Base-by-base conservation (phyloP, 2,888 invertebrate species). In the Ariolimax columbianus region DNA sequence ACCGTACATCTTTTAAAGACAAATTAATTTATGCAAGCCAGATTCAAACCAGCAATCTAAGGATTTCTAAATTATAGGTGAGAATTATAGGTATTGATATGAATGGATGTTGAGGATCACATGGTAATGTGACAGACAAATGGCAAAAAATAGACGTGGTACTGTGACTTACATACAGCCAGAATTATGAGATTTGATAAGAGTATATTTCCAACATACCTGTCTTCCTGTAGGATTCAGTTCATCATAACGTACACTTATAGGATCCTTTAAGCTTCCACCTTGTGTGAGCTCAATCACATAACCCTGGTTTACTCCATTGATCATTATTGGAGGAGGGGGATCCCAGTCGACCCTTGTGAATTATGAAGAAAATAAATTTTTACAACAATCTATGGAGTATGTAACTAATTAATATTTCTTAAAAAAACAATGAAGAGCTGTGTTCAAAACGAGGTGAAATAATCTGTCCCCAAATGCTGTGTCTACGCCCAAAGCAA, bases 321-420 rank as follows among this genome's bases (percentile, higher is more conserved):
- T 99, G 83, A 99, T 98, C 95, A 98, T 97, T 92, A 98, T 98
- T 0, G 98, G 98, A 94, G 98, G 97, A 0, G 99, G 99, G 0
- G 99, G 98, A n/a, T 96, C 97, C 98, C 99, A 99, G 95, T 79
- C 73, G 7, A 73, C 63, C 36, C 84, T 84, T 33, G 19, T 19
- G 43, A 38, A 17, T 38, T n/a, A 73, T 4, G 23, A 11, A 47
- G 9, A 73, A 59, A 43, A 55, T 17, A 38, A 63, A 75, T 19
- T 3, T 11, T 51, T 51, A 19, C 51, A 59, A 36, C 6, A 63
- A 63, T 66, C 43, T 40, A 40, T 40, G 30, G n/a, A 19, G 43
- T 73, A 47, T 66, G 3, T 66, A 4, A 14, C 17, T 66, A 33
- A 66, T 33, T 30, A 66, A 63, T 23, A 23, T 17, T 17, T 23